phyloP scores from a whole-genome alignment of 2,797 vertebrate species.

The Helarctos malayanus region DNA sequence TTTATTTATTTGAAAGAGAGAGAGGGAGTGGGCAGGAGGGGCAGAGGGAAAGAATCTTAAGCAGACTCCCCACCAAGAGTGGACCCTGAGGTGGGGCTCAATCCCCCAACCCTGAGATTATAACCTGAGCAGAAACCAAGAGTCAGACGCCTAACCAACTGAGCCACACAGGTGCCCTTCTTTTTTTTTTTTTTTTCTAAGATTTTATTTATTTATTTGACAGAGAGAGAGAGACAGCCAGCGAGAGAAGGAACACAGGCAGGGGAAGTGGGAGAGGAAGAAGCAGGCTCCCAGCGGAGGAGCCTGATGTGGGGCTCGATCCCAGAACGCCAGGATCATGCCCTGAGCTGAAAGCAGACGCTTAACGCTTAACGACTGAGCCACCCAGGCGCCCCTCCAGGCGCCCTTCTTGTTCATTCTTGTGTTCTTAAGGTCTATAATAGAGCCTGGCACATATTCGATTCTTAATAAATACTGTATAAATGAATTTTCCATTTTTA shows the following conservation, averaged over 20 bases:
- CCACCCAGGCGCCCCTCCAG: no score
- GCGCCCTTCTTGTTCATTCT: neutral
- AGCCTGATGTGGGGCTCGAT: no score
- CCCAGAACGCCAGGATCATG: no score
- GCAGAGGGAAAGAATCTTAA: neutral
- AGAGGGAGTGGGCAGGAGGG: neutral
- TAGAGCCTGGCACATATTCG: neutral
- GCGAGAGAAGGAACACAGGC: no score
- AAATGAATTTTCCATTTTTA: conserved; percentile 38
- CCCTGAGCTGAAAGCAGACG: no score
- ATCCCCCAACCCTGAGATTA: neutral
- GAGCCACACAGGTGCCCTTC: neutral
- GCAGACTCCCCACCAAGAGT: neutral
- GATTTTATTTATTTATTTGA: no score
- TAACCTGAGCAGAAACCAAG: neutral
- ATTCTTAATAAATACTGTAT: conserved; percentile 35
- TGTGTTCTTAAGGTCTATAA: neutral
- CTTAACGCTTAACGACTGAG: no score
- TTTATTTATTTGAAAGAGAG: neutral
- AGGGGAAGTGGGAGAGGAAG: no score
- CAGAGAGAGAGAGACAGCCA: no score
- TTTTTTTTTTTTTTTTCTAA: neutral
- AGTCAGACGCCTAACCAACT: neutral
- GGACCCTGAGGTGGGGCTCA: neutral
- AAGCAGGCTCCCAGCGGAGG: no score